These are phyloP conservation scores for Pollenia angustigena DNA, from an alignment of 2,888 invertebrate species.

Conservation along the genomic window DNA sequence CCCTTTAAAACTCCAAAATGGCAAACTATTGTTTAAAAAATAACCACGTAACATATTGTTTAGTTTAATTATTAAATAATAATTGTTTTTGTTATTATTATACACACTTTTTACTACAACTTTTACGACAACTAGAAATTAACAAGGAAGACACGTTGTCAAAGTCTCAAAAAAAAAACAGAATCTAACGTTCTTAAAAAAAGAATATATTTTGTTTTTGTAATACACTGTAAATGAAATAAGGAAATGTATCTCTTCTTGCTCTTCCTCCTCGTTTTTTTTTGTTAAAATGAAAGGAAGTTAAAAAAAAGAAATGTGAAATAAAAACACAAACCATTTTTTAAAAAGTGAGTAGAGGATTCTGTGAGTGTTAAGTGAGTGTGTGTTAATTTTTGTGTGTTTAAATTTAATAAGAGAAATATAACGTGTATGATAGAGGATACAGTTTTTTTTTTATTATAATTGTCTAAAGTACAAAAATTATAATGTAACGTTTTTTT, in stretches of 20 bases:
- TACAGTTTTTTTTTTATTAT: constrained; percentile 26
- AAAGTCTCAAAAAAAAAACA: constrained; percentile 52
- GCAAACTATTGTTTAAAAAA: constrained; percentile 38
- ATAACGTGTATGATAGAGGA: constrained; percentile 3
- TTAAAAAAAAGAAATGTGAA: constrained; percentile 26
- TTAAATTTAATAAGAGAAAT: constrained; percentile 16
- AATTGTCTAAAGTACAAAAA: constrained; percentile 59
- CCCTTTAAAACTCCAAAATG: neutral
- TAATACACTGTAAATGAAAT: constrained; percentile 59
- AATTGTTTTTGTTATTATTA: constrained; percentile 26
- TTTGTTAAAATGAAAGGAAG: constrained; percentile 58
- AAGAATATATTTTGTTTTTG: constrained; percentile 36
- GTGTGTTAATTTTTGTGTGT: neutral
- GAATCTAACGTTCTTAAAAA: constrained; percentile 10
- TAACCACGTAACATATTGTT: constrained; percentile 48
- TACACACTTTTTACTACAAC: constrained; percentile 25
- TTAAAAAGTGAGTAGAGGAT: constrained; percentile 8
- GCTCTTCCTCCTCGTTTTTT: neutral
- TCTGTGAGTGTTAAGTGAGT: neutral
- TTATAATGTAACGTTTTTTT: constrained; percentile 41
- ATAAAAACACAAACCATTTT: neutral
- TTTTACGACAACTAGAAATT: constrained; percentile 11
- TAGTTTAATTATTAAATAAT: constrained; percentile 16
- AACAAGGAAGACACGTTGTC: constrained; percentile 51
- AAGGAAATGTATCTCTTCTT: constrained; percentile 51